Percentiles rank a stretch among this genome's conserved stretches.
phyloP scores from a whole-genome alignment of 1,140 invertebrate species.

The Ylistrum balloti region DNA sequence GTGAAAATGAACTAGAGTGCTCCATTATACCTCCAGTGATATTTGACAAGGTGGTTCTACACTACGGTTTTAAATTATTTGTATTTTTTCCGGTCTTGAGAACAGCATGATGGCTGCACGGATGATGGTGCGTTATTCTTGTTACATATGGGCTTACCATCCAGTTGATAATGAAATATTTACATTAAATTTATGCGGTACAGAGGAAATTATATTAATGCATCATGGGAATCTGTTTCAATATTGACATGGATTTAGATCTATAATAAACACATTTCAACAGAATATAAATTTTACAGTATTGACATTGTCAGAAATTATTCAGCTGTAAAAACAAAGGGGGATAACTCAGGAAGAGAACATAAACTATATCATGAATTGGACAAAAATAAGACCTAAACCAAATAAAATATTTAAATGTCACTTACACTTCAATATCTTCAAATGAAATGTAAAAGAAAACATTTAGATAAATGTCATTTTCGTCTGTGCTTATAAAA shows the following conservation, averaged over 20 bases:
- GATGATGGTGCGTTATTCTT: not conserved
- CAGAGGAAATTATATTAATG: not conserved
- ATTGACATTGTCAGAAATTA: not conserved
- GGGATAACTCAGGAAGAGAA: not conserved
- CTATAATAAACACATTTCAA: not conserved
- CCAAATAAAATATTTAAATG: not conserved
- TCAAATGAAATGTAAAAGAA: not conserved
- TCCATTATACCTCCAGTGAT: not conserved
- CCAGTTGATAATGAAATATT: not conserved
- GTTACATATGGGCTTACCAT: not conserved
- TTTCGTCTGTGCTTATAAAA: not conserved
- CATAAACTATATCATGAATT: not conserved
- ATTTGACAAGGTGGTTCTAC: not conserved
- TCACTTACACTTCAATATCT: not conserved
- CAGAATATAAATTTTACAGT: not conserved
- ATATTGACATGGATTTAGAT: not conserved
- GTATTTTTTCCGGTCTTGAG: not conserved
- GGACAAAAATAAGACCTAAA: not conserved
- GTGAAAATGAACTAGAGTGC: not conserved
- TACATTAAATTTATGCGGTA: not conserved
- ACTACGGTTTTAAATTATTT: slow-evolving; percentile 26
- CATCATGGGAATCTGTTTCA: not conserved
- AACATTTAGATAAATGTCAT: slow-evolving; percentile 35
- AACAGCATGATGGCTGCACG: not conserved
- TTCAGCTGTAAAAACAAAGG: slow-evolving; percentile 17